A percentile compares a stretch with the other conserved stretches of the same genome.
Conservation (phyloP, 1,140 invertebrate genomes). For the Diabrotica virgifera region DNA sequence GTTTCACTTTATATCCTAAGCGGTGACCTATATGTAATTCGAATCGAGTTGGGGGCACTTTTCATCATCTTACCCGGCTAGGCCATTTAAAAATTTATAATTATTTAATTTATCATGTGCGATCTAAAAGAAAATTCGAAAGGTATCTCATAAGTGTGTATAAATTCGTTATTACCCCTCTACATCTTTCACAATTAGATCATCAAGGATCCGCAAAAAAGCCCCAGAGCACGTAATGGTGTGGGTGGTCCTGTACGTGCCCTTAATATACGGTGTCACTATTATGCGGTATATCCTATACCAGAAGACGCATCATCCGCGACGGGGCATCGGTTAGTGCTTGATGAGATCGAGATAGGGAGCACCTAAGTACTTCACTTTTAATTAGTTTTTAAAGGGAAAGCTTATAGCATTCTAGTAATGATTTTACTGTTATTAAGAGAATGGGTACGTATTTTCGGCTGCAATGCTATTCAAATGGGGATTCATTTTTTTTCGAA, state of each 20-base stretch:
- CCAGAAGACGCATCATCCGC: neutral
- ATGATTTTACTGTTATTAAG: no score
- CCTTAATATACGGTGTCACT: neutral
- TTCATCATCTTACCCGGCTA: no score
- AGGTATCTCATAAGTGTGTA: no score
- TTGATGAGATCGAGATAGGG: neutral
- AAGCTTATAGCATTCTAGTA: neutral
- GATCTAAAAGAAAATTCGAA: no score
- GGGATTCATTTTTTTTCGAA: no score
- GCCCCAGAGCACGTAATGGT: neutral
- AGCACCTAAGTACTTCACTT: neutral
- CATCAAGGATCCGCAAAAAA: neutral
- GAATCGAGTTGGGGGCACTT: no score
- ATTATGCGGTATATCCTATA: neutral
- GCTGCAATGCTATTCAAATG: no score
- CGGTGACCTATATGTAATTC: no score
- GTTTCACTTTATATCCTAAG: no score
- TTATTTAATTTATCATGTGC: no score
- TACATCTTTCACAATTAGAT: neutral
- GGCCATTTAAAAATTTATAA: no score
- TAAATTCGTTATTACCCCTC: neutral
- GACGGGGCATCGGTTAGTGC: neutral
- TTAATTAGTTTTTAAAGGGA: neutral
- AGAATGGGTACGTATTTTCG: no score
- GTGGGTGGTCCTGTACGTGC: conserved; percentile 1